Conservation (phyloP, 1,140 invertebrate genomes). For the Tribolium madens region DNA sequence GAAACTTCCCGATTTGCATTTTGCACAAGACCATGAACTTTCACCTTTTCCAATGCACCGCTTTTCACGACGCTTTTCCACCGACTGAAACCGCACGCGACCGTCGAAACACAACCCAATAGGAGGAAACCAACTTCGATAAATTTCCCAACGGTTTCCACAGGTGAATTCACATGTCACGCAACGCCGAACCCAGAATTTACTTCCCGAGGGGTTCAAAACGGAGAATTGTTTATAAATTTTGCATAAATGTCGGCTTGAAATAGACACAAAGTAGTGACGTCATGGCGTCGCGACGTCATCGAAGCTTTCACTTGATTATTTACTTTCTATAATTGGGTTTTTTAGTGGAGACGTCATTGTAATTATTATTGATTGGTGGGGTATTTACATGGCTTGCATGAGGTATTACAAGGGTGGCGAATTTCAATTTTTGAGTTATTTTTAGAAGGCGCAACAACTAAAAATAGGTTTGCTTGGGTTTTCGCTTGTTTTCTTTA, state of each 20-base stretch:
- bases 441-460: too few relatives aligned
- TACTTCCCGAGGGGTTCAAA: conserved; percentile 1
- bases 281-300: conserved; percentile 22
- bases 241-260: conserved; percentile 21
- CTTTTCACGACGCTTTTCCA: not conserved
- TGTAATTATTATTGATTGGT: conserved; percentile 4
- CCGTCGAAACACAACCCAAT: too few relatives aligned
- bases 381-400: not conserved
- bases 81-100: conserved; percentile 20
- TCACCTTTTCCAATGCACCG: not conserved
- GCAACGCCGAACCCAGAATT: not conserved
- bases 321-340: conserved; percentile 1
- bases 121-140: conserved; percentile 19
- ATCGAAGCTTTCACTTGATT: not conserved
- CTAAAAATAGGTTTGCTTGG: too few relatives aligned
- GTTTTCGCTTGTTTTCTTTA: too few relatives aligned
- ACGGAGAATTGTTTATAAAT: not conserved
- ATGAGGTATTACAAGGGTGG: not conserved
- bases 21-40: not conserved
- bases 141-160: conserved; percentile 47
- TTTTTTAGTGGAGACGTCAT: not conserved
- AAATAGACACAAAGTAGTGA: conserved; percentile 6
- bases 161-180: conserved; percentile 51
- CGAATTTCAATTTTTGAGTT: not conserved
- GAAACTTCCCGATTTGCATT: too few relatives aligned